Conservation (phyloP, 1,140 invertebrate genomes). For the Sinella curviseta region DNA sequence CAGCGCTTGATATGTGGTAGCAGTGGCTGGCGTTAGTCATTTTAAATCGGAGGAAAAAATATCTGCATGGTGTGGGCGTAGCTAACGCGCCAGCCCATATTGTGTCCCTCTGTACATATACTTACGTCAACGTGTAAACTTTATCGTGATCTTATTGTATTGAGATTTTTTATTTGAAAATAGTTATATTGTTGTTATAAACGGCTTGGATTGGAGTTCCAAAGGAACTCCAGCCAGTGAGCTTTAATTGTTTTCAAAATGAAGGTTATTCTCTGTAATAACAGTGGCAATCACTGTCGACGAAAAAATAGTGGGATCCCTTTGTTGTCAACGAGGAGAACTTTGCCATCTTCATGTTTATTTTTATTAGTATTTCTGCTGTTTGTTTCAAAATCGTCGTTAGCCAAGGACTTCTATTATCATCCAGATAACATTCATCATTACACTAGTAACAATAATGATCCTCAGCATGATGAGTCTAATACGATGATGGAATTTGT, state of each 20-base stretch:
- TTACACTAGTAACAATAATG: no score
- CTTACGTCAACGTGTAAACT: no score
- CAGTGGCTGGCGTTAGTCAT: no score
- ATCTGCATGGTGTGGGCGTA: no score
- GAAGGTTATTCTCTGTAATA: background rate
- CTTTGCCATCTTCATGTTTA: background rate
- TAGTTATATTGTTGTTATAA: no score
- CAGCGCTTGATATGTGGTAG: no score
- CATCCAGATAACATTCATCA: background rate
- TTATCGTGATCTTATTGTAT: no score
- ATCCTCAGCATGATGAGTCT: background rate
- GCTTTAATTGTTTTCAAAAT: background rate
- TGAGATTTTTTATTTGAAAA: no score
- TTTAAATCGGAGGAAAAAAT: no score
- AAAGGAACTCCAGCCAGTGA: background rate
- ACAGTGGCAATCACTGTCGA: background rate
- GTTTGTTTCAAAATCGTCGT: background rate
- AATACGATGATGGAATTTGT: slow-evolving; percentile 18
- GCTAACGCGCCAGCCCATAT: no score
- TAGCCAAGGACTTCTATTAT: slow-evolving; percentile 16
- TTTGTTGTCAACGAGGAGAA: background rate
- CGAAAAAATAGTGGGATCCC: background rate
- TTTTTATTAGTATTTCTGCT: background rate
- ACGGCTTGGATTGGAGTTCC: background rate
- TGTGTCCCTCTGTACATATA: no score